Conservation (phyloP, 2,797 vertebrate species). For the Mionectes olivaceus region DNA sequence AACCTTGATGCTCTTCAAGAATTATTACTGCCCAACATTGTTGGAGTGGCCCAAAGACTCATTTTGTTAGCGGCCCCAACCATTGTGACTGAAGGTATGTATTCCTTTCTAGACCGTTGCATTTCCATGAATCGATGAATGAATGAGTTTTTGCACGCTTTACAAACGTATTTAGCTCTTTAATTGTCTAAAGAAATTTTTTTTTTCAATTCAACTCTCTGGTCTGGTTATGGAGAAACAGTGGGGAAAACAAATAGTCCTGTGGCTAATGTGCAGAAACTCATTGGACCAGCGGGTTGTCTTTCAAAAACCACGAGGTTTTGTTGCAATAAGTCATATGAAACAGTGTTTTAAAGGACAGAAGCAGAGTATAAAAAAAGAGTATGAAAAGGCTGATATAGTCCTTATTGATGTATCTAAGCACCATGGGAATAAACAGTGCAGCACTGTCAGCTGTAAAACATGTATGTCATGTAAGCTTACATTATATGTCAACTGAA, state of each 20-base stretch:
- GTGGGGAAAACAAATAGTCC: background rate
- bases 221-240: background rate
- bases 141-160: conserved; percentile 12
- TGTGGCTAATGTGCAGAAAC: background rate
- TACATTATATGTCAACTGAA: background rate
- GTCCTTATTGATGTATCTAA: background rate
- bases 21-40: conserved; percentile 87
- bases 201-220: background rate
- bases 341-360: background rate
- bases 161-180: background rate
- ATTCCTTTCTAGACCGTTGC: conserved; percentile 71
- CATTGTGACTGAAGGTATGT: conserved; percentile 95
- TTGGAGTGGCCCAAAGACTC: conserved; percentile 87
- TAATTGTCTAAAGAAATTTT: background rate
- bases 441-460: background rate
- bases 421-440: background rate
- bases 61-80: conserved; percentile 88
- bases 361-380: background rate
- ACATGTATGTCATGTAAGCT: background rate
- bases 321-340: background rate
- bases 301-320: background rate
- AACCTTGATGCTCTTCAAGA: conserved; percentile 82
- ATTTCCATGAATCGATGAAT: background rate
- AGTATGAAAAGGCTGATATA: background rate
- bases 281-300: background rate